Percentiles rank a stretch among this genome's conserved stretches.
Conservation (phyloP, 2,113 vertebrate species). For the Tricholaema leucomelas region DNA sequence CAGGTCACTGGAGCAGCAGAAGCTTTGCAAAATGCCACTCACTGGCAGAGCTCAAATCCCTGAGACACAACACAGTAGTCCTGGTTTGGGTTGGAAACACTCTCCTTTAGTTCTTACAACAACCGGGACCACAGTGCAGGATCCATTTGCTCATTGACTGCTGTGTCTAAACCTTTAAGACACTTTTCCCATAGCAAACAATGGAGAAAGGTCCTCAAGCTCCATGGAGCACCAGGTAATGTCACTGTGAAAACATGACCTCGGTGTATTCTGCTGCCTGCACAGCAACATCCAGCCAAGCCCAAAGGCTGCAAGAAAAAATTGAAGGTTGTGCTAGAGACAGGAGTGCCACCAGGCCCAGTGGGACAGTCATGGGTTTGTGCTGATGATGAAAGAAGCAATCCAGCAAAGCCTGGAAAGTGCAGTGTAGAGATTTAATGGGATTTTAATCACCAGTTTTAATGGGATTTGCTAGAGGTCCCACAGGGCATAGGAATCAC, state of each 20-base stretch:
- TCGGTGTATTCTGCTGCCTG: neutral
- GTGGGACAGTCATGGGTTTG: neutral
- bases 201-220: neutral
- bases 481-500: neutral
- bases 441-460: neutral
- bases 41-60: neutral
- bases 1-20: neutral
- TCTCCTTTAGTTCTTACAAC: neutral
- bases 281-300: neutral
- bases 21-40: neutral
- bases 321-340: neutral
- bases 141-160: neutral
- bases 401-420: neutral
- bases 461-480: constrained; percentile 1
- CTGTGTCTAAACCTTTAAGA: neutral
- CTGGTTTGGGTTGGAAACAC: neutral
- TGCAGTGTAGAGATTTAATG: neutral
- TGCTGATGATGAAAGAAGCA: neutral
- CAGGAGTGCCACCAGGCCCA: neutral
- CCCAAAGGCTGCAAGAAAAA: neutral
- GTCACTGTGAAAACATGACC: neutral
- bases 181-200: neutral
- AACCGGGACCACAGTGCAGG: neutral
- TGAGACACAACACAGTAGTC: neutral
- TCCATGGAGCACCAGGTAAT: accelerated